Base-by-base conservation (phyloP, 2,888 invertebrate species). In the Dione juno region DNA sequence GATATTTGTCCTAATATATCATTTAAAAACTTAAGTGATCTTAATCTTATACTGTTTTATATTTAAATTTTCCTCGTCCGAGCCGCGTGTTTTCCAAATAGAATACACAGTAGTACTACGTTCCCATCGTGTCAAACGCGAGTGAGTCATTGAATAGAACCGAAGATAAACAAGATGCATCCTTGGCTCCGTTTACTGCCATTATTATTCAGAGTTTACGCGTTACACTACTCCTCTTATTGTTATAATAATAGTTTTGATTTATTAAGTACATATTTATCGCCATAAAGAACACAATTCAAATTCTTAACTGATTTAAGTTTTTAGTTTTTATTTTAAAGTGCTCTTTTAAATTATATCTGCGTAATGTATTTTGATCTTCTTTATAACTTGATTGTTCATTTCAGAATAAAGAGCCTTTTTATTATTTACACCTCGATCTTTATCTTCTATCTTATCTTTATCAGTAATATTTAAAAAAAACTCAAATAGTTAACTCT, bases 121-220 rank as follows among this genome's bases (percentile, higher is more conserved):
- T 61, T 16, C 28, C 58, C 41, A 40, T 16, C 45, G 16, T 35
- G 41, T 35, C 43, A 67, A 53, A 40, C 52, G 52, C 35, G 28
- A 45, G 14, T 41, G 14, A 28, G 71, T 75, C 75, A 75, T 67
- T 73, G 67, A 40, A 69, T 69, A 57, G 37, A 64, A 54, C 41
- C 59, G 61, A 63, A 65, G 65, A 75, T 73, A 75, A 73, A 75
- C 67, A 67, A 71, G 65, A 67, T 53, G 72, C 73, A 76, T 75
- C 74, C 76, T 76, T 76, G 75, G 70, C 75, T 76, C 45, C 75
- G 65, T 75, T 74, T 66, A 64, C 53, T 37, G 37, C 37, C 43
- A 52, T 58, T 67, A 50, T 67, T 71, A 64, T 71, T 68, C 43
- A 43, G n/a, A 67, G 59, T 59, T 11, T 28, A 28, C 16, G 41